phyloP scores from a whole-genome alignment of 2,113 vertebrate species.

The Candoia aspera region DNA sequence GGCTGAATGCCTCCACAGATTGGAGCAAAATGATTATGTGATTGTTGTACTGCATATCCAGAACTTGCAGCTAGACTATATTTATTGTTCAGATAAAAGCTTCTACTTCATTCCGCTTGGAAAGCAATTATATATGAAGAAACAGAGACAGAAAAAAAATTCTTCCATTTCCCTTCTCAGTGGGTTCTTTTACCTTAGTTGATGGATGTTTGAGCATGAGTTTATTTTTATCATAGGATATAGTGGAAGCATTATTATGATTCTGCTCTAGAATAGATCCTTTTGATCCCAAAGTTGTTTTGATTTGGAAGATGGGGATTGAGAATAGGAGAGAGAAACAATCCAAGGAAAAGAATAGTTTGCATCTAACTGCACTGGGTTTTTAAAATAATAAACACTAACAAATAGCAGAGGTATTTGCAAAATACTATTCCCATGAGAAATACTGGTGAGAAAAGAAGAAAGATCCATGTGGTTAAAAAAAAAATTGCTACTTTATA shows the following conservation, averaged over 20 bases:
- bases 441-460: background rate
- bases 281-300: background rate
- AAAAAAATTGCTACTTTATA: conserved; percentile 34
- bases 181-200: background rate
- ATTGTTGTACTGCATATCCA: background rate
- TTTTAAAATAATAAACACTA: background rate
- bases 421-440: background rate
- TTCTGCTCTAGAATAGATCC: background rate
- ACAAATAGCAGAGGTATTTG: background rate
- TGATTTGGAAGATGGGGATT: background rate
- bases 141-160: background rate
- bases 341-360: background rate
- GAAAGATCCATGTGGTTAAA: background rate
- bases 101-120: conserved; percentile 39
- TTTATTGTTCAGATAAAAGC: conserved; percentile 28
- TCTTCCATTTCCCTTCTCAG: background rate
- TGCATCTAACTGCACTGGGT: background rate
- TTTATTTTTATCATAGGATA: background rate
- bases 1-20: background rate
- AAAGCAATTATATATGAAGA: conserved; percentile 32
- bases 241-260: background rate
- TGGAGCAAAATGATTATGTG: background rate
- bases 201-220: background rate
- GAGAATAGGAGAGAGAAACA: background rate
- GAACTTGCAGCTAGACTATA: conserved; percentile 1